phyloP scores from a whole-genome alignment of 2,113 vertebrate genomes.

The Lathamus discolor region DNA sequence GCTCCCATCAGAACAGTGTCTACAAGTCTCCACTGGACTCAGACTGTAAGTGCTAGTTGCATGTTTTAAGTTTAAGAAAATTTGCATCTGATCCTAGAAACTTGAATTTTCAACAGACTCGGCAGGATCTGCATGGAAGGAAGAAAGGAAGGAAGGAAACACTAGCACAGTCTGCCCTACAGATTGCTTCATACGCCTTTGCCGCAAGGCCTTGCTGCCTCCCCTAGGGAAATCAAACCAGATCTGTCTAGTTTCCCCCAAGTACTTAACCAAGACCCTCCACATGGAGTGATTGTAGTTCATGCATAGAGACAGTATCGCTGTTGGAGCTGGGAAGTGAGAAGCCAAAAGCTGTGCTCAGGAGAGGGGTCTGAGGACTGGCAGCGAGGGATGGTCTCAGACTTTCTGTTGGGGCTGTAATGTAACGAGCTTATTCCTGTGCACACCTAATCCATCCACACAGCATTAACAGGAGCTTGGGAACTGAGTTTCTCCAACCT shows the following conservation, averaged over 20 bases:
- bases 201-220: not conserved
- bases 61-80: not conserved
- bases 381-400: not conserved
- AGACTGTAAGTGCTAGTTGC: not conserved
- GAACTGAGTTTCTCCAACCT: not conserved
- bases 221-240: not conserved
- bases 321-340: not conserved
- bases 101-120: not conserved
- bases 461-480: not conserved
- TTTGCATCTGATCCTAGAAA: not conserved
- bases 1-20: constrained; percentile 20
- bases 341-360: not conserved
- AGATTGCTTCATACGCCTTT: not conserved
- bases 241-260: not conserved
- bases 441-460: not conserved
- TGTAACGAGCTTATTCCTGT: not conserved
- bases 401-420: not conserved
- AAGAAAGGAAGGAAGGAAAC: not conserved
- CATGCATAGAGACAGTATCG: not conserved
- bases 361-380: not conserved
- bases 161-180: not conserved
- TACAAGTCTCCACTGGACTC: constrained; percentile 1
- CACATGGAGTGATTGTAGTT: not conserved
- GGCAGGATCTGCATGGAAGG: not conserved
- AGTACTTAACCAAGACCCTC: not conserved